Evolutionary conservation across 1,140 invertebrate genomes (phyloP).

Genomic region (Pseudomyrmex dendroicus): DNA sequence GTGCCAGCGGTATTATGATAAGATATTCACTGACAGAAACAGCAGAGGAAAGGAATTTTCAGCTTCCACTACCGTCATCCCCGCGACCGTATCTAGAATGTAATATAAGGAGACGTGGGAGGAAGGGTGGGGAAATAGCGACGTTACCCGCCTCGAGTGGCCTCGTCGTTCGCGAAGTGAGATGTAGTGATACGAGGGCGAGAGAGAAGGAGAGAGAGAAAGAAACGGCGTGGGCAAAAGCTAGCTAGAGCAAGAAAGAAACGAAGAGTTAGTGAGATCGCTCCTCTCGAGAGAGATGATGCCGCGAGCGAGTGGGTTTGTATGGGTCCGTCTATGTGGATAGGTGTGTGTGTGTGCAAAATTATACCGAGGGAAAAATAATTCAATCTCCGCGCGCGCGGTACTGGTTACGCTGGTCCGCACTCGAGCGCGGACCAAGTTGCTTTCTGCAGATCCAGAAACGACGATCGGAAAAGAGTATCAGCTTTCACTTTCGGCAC

Average conservation of each 20-base stretch:
- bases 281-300: constrained; percentile 42
- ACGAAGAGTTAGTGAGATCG: constrained; percentile 22
- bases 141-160: constrained; percentile 56
- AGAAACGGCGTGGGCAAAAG: constrained; percentile 39
- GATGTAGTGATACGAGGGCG: constrained; percentile 34
- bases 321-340: neutral
- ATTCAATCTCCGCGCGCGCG: constrained; percentile 71
- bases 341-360: constrained; percentile 39
- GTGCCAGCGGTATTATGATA: constrained; percentile 77
- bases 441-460: constrained; percentile 14
- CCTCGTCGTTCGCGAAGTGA: constrained; percentile 24
- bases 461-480: constrained; percentile 21
- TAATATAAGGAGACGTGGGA: constrained; percentile 78
- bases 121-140: constrained; percentile 68
- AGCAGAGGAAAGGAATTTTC: constrained; percentile 77
- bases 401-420: constrained; percentile 51
- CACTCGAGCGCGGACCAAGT: neutral
- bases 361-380: constrained; percentile 76
- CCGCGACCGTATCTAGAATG: constrained; percentile 74
- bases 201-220: constrained; percentile 22
- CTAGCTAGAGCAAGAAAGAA: neutral
- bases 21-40: constrained; percentile 81
- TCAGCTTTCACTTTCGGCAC: constrained; percentile 18
- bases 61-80: constrained; percentile 60
- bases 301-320: neutral